Conservation (phyloP, 2,113 vertebrate species). For the Lepisosteus osseus region DNA sequence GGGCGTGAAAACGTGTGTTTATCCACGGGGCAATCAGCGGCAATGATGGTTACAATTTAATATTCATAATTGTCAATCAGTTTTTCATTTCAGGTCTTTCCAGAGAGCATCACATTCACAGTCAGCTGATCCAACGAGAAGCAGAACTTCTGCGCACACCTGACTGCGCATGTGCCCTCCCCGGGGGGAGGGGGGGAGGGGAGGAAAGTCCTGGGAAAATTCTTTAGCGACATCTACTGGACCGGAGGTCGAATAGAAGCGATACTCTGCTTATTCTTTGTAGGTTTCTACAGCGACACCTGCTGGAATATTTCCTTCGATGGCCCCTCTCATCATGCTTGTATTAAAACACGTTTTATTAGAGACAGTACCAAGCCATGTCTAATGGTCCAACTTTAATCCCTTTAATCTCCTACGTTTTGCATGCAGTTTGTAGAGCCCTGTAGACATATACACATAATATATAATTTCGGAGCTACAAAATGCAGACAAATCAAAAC, state of each 20-base stretch:
- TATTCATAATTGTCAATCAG: constrained; percentile 50
- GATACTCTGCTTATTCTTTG: too few species aligned
- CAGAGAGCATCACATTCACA: constrained; percentile 50
- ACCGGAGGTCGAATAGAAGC: background rate
- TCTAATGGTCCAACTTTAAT: too few species aligned
- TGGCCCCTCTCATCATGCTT: too few species aligned
- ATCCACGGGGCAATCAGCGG: background rate
- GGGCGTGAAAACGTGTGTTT: background rate
- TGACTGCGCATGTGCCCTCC: background rate
- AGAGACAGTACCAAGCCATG: too few species aligned
- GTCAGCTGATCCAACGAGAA: constrained; percentile 60
- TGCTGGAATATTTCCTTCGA: too few species aligned
- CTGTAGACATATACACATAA: too few species aligned
- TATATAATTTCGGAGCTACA: too few species aligned
- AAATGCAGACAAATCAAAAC: too few species aligned
- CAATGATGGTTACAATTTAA: background rate
- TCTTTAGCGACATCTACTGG: constrained; percentile 36
- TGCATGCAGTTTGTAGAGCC: too few species aligned
- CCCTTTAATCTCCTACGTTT: too few species aligned
- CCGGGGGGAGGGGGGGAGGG: background rate
- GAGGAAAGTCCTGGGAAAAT: constrained; percentile 6
- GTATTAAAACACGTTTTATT: too few species aligned
- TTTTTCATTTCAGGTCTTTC: constrained; percentile 43
- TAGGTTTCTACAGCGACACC: too few species aligned
- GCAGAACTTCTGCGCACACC: constrained; percentile 39